Evolutionary conservation across 2,888 invertebrate genomes (phyloP), one percentile per base, ranked within the genome.

Genomic region (Cylloceria caligata): DNA sequence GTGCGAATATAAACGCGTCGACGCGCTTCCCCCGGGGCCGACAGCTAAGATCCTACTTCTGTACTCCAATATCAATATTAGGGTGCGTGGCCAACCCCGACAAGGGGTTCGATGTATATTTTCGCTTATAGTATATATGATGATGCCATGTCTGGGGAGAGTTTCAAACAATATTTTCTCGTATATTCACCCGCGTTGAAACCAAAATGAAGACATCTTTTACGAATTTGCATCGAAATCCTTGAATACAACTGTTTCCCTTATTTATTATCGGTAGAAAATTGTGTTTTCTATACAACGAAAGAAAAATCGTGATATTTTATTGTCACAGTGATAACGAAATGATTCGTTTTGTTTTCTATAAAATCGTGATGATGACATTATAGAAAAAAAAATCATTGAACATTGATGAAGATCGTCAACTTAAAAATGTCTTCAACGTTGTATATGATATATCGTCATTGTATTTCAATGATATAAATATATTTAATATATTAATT

Each of bases 1-100:
- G 91, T 91, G 91, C 89, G 92, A 91, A 91, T 91, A 91, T 91
- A 91, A 91, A 92, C 92, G 92, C 90, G 90, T 89, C 87, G 89
- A 85, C 89, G 88, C 87, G 85, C 83, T 84, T 86, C 87, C 88
- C 86, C 81, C 62, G 84, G 85, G 88, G 77, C 76, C 74, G 67
- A 76, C 78, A 77, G 73, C 69, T 83, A 90, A 91, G 89, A 90
- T 90, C 88, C 86, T 88, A 88, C 88, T 89, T 86, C 88, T 89
- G 88, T 88, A 86, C 86, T 89, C 88, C 89, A 90, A 91, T 92
- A 92, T 91, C 90, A 88, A 88, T 87, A 88, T 87, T 88, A 85
- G 87, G 88, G 88, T 84, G 87, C 80, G 68, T 69, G 64, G 71
- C 83, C 72, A 64, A 74, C 68, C 73, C 75, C 75, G 80, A 78